phyloP scores from a whole-genome alignment of 1,140 invertebrate species.

The Pinna nobilis region DNA sequence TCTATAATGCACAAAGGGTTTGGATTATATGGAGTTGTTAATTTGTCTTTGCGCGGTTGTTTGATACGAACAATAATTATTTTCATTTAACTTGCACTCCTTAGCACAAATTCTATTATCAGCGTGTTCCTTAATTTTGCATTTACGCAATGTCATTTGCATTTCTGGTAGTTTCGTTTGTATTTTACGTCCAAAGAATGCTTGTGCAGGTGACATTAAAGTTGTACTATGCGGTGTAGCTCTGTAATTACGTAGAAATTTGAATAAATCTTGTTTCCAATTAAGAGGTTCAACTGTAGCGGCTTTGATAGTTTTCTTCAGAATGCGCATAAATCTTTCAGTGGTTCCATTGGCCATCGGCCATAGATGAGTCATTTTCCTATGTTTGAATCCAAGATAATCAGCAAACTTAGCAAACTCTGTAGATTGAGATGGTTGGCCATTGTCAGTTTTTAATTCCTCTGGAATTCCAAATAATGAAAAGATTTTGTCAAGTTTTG shows the following conservation, averaged over 20 bases:
- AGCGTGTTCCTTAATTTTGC: too few relatives aligned
- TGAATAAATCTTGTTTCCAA: slow-evolving; percentile 49
- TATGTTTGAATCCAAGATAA: slow-evolving; percentile 35
- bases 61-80: too few relatives aligned
- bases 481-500: neutral
- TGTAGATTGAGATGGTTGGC: neutral
- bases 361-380: slow-evolving; percentile 46
- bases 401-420: slow-evolving; percentile 9
- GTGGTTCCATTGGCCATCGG: slow-evolving; percentile 48
- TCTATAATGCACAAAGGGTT: too few relatives aligned
- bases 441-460: neutral
- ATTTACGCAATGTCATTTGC: too few relatives aligned
- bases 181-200: neutral
- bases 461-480: neutral
- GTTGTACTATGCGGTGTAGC: neutral
- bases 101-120: too few relatives aligned
- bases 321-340: slow-evolving; percentile 47
- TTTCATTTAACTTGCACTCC: too few relatives aligned
- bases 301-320: slow-evolving; percentile 47
- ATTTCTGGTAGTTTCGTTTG: too few relatives aligned
- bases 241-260: slow-evolving; percentile 33
- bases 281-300: slow-evolving; percentile 35
- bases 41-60: too few relatives aligned
- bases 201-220: neutral
- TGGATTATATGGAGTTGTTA: too few relatives aligned